A percentile compares a stretch with the other conserved stretches of the same genome.
These are phyloP conservation scores for Gobius niger DNA, from an alignment of 2,113 vertebrate species.

Conservation along the genomic window DNA sequence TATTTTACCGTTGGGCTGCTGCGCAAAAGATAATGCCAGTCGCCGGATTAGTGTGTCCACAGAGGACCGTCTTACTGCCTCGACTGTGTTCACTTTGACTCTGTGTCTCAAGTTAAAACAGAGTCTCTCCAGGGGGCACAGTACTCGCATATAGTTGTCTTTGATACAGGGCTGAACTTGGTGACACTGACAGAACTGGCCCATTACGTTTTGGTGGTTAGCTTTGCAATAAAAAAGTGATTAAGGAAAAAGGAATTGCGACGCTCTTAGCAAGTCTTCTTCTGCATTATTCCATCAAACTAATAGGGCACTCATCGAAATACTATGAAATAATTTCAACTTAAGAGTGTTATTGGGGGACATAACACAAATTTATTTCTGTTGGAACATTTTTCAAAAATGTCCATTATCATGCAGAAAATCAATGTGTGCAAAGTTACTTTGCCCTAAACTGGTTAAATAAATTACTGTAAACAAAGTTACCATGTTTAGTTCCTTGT, in stretches of 20 bases:
- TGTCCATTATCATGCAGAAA: too few species aligned
- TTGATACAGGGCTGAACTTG: conserved; percentile 59
- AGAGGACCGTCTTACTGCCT: conserved; percentile 38
- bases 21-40: conserved; percentile 66
- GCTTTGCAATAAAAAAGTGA: neutral
- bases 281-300: conserved; percentile 29
- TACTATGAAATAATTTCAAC: too few species aligned
- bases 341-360: too few species aligned
- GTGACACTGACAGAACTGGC: conserved; percentile 58
- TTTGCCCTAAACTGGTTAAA: too few species aligned
- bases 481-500: too few species aligned
- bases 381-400: too few species aligned
- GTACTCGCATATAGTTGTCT: conserved; percentile 55
- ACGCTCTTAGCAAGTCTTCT: conserved; percentile 16
- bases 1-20: conserved; percentile 43
- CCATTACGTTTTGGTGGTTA: neutral
- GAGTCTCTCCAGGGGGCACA: conserved; percentile 44
- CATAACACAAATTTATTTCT: too few species aligned
- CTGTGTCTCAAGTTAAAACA: conserved; percentile 58
- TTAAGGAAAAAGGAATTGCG: neutral
- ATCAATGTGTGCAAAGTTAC: too few species aligned
- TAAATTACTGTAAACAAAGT: too few species aligned
- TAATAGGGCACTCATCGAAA: too few species aligned
- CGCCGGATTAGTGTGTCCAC: conserved; percentile 61
- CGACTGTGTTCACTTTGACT: conserved; percentile 55